Evolutionary conservation across 2,888 invertebrate genomes (phyloP).

Genomic region (Lasioglossum morio): DNA sequence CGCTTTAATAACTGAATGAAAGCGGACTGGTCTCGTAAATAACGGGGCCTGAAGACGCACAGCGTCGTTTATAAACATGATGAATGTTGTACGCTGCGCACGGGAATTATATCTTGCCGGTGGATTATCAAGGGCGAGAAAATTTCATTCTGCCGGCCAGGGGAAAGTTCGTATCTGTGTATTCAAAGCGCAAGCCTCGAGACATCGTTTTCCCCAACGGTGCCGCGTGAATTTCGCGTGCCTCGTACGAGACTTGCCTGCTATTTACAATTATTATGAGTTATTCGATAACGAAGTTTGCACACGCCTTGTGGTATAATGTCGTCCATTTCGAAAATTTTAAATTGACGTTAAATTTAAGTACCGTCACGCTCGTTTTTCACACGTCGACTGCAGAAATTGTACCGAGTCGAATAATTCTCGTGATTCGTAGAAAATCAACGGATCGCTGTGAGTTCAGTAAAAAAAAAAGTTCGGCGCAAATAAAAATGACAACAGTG

Average conservation of each 20-base stretch:
- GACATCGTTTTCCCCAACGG: not conserved
- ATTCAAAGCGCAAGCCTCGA: not conserved
- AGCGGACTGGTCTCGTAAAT: not conserved
- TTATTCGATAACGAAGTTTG: no score
- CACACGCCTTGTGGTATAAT: no score
- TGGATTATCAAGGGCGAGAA: not conserved
- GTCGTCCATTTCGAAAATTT: no score
- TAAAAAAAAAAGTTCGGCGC: not conserved
- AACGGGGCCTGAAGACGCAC: not conserved
- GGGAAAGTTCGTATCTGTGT: not conserved
- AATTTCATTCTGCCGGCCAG: not conserved
- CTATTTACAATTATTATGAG: no score
- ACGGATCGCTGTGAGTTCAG: not conserved
- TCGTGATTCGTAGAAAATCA: no score
- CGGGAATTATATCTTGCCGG: not conserved
- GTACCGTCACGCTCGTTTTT: no score
- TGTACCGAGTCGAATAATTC: not conserved
- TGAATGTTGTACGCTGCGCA: not conserved
- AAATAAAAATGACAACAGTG: not conserved
- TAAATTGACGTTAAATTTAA: no score
- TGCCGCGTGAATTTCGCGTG: no score
- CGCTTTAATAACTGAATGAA: not conserved
- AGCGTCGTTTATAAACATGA: not conserved
- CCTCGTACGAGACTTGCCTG: not conserved
- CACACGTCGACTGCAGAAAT: not conserved